Base-by-base conservation (phyloP, 2,797 vertebrate species). In the Diplodus sargus region DNA sequence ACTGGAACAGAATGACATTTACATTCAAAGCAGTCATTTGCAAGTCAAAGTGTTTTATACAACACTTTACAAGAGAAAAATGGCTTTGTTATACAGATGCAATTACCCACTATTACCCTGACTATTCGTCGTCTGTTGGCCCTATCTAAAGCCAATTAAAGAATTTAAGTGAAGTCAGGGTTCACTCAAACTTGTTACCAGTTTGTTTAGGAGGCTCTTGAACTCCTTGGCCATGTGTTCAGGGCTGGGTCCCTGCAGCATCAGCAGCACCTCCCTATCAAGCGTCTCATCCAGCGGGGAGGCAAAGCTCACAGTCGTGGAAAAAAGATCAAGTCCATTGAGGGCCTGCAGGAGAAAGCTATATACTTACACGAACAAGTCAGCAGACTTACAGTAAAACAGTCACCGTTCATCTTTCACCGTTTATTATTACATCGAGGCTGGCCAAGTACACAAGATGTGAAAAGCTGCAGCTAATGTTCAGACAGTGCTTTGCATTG, bases 251-350 rank as follows among this genome's bases (percentile, higher is more conserved):
- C 95, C 95, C 82, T 96, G 96, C 30, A 97, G 88, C 74, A 97
- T 90, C 66, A 96, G 45, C 18, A 96, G 87, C 69, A 96, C 95
- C 78, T 97, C 97, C 80, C 87, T 93, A 84, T 97, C 96, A 89
- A 96, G 86, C 0, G 93, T 95, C 85, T 94, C 91, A 59, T 97
- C 96, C 81, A 96, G 81, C 0, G 92, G 74, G 0, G 94, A 92
- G 4, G 83, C 81, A 8, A 78, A 65, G 78, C 78, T 91, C 68
- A 85, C 82, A 1, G 81, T 86, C 18, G 85, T 71, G 30, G 89
- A 87, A 30, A 95, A 69, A 80, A 59, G 76, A 16, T 94, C 90
- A n/a, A 48, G 74, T 70, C 85, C 90, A 82, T 92, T 71, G 3
- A 63, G n/a, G 30, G 28, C 22, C 83, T 92, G 78, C 3, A 65